phyloP scores from a whole-genome alignment of 2,888 invertebrate genomes.

The Syrphus vitripennis region DNA sequence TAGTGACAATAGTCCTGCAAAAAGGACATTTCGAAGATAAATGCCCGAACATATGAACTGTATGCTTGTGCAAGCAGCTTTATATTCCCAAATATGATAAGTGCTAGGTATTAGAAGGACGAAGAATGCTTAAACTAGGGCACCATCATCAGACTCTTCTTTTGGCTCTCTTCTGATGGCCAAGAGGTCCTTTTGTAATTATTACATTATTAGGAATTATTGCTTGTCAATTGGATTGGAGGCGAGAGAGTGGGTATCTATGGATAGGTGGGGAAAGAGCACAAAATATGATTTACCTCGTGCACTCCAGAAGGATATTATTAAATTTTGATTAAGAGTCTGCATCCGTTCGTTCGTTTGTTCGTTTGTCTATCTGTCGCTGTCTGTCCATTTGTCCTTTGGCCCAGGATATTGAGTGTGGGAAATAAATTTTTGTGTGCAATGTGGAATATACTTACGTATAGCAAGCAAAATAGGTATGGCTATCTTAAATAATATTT shows the following conservation, averaged over 20 bases:
- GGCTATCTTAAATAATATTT: constrained; percentile 71
- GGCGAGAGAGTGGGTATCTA: not conserved
- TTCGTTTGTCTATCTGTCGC: not conserved
- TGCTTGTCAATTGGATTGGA: constrained; percentile 65
- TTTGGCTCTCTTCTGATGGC: not conserved
- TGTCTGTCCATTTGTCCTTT: not conserved
- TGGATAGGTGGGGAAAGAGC: not conserved
- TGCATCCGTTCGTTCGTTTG: constrained; percentile 1
- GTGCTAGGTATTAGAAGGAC: constrained; percentile 4
- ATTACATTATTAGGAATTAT: constrained; percentile 69
- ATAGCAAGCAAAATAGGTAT: not conserved
- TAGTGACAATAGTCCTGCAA: constrained; percentile 36
- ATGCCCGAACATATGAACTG: constrained; percentile 48
- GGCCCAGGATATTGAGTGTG: not conserved
- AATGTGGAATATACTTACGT: not conserved
- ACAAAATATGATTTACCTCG: constrained; percentile 58
- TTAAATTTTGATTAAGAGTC: constrained; percentile 69
- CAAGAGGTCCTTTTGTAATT: constrained; percentile 65
- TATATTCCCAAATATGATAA: constrained; percentile 35
- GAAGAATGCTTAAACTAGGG: not conserved
- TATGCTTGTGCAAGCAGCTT: not conserved
- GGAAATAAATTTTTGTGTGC: constrained; percentile 15
- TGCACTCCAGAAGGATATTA: constrained; percentile 50
- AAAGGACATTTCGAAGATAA: constrained; percentile 65
- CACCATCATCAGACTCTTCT: too few species aligned